Conservation (phyloP, 1,140 invertebrate genomes). For the Cyclargus thomasi region DNA sequence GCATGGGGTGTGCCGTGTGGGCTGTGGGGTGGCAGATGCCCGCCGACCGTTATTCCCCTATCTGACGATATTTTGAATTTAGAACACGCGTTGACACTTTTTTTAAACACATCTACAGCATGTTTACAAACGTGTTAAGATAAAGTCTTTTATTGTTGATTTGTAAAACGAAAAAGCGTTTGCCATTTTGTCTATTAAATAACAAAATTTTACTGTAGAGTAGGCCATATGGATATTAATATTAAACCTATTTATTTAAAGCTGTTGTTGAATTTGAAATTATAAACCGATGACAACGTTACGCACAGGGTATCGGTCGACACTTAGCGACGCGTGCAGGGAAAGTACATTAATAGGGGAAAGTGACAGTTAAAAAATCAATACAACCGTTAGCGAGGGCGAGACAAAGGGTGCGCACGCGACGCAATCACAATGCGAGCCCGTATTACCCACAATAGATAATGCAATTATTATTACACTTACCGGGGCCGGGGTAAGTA, state of each 20-base stretch:
- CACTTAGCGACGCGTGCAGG: too few species aligned
- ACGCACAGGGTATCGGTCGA: not conserved
- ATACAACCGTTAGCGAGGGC: constrained; percentile 63
- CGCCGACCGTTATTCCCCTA: constrained; percentile 64
- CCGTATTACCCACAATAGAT: constrained; percentile 23
- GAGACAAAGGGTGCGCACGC: constrained; percentile 61
- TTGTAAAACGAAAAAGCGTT: too few species aligned
- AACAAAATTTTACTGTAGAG: too few species aligned
- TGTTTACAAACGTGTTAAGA: constrained; percentile 29
- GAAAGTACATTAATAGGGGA: constrained; percentile 22
- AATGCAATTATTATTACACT: constrained; percentile 24
- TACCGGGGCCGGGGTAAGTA: not conserved
- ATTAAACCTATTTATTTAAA: too few species aligned
- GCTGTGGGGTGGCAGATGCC: constrained; percentile 61
- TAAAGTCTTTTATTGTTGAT: constrained; percentile 5
- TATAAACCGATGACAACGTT: not conserved
- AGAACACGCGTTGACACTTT: constrained; percentile 62
- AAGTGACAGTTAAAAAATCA: constrained; percentile 71
- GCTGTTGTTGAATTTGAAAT: too few species aligned
- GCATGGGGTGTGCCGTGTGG: constrained; percentile 25
- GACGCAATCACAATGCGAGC: constrained; percentile 19
- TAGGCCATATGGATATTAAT: too few species aligned
- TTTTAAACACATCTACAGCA: constrained; percentile 29
- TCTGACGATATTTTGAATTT: constrained; percentile 58
- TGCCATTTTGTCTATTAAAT: too few species aligned